These are phyloP conservation scores for Numenius phaeopus DNA, from an alignment of 2,797 vertebrate genomes.

Conservation along the genomic window DNA sequence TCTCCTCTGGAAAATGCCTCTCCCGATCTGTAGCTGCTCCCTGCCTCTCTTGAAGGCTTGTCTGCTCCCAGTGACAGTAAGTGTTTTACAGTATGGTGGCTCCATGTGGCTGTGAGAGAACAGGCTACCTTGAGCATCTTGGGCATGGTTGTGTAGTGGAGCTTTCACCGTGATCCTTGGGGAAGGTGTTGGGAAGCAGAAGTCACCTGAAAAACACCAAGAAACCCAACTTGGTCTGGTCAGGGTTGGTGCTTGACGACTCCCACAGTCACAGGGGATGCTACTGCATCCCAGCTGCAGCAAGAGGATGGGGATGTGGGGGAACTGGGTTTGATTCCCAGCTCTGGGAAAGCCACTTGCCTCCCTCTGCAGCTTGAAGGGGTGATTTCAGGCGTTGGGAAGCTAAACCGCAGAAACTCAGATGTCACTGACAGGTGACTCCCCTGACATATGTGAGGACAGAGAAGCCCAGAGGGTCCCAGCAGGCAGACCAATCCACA, in stretches of 20 bases:
- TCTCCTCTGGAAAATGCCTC: neutral
- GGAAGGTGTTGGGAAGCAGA: neutral
- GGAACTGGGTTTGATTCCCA: neutral
- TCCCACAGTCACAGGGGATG: fast-evolving
- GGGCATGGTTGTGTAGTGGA: neutral
- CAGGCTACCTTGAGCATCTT: neutral
- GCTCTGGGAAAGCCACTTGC: neutral
- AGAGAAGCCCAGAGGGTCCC: neutral
- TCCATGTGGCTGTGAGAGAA: neutral
- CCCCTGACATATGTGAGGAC: neutral
- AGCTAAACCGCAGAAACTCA: neutral
- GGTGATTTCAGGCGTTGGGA: neutral
- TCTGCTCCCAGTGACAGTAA: neutral
- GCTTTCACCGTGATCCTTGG: neutral
- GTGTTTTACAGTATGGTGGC: neutral
- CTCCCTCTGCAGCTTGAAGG: neutral
- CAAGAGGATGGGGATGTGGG: fast-evolving
- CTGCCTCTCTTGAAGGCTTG: neutral
- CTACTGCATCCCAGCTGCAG: neutral
- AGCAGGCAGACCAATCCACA: neutral
- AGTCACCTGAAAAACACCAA: neutral
- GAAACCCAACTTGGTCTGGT: neutral
- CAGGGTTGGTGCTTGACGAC: neutral
- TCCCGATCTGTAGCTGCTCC: fast-evolving
- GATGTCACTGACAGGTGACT: neutral